Conservation (phyloP, 2,888 invertebrate species). For the Xanthorhoe spadicearia region DNA sequence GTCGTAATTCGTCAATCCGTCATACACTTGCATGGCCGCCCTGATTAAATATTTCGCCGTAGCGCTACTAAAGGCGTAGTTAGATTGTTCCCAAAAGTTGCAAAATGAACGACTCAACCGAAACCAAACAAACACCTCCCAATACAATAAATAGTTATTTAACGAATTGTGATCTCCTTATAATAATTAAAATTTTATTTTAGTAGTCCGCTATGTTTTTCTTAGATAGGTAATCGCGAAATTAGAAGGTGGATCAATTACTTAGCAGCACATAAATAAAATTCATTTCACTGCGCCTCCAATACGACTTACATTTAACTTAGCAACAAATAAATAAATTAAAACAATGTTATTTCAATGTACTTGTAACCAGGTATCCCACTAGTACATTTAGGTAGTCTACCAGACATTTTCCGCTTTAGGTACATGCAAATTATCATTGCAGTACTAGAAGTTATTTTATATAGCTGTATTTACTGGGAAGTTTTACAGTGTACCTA, state of each 20-base stretch:
- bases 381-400: neutral
- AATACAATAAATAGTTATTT: too few relatives aligned
- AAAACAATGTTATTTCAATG: constrained; percentile 12
- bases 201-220: too few relatives aligned
- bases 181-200: too few relatives aligned
- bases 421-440: neutral
- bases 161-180: too few relatives aligned
- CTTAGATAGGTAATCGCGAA: too few relatives aligned
- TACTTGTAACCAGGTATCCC: constrained; percentile 5
- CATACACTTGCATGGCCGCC: neutral
- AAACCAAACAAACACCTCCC: too few relatives aligned
- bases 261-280: constrained; percentile 5
- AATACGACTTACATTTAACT: neutral
- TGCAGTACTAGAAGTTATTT: neutral
- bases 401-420: constrained; percentile 7
- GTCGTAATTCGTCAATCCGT: neutral
- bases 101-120: too few relatives aligned
- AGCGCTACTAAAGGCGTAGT: neutral
- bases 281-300: too few relatives aligned
- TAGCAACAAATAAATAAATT: constrained; percentile 1
- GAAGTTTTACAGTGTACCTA: constrained; percentile 24
- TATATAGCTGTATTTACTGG: constrained; percentile 19
- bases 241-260: too few relatives aligned
- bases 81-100: neutral
- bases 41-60: neutral